Evolutionary conservation across 2,888 invertebrate species (phyloP).

Genomic region (Cristatella mucedo): DNA sequence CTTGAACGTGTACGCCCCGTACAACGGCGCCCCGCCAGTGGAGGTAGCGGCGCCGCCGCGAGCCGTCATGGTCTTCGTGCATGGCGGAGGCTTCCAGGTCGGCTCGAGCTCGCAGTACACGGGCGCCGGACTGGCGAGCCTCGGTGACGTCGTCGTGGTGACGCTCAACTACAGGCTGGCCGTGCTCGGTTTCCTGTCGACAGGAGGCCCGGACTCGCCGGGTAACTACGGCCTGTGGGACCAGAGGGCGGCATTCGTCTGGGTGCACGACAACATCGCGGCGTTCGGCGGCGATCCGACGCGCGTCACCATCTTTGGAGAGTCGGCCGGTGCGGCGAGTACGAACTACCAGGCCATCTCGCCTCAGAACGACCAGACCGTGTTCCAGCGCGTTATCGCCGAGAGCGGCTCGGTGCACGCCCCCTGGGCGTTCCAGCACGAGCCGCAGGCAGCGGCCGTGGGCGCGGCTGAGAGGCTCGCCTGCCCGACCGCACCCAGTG

Average conservation of each 20-base stretch:
- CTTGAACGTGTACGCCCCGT: slow-evolving; percentile 12
- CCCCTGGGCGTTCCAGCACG: not conserved
- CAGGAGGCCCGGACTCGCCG: slow-evolving; percentile 14
- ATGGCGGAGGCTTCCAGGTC: slow-evolving; percentile 10
- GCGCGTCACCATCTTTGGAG: slow-evolving; percentile 18
- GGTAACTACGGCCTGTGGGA: slow-evolving; percentile 23
- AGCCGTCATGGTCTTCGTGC: slow-evolving; percentile 13
- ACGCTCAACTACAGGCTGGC: slow-evolving; percentile 19
- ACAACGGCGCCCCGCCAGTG: not conserved
- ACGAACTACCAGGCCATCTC: slow-evolving; percentile 16
- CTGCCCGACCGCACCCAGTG: not conserved
- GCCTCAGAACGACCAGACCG: slow-evolving; percentile 13
- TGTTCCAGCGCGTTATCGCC: slow-evolving; percentile 12
- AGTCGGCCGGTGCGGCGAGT: slow-evolving; percentile 19
- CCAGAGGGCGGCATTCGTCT: slow-evolving; percentile 18
- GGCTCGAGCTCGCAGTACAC: slow-evolving; percentile 5
- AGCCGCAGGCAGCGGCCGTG: not conserved
- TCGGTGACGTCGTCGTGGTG: slow-evolving; percentile 16
- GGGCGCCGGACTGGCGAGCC: slow-evolving; percentile 12
- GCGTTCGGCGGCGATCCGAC: slow-evolving; percentile 17
- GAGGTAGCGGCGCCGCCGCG: not conserved
- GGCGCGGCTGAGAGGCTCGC: not conserved
- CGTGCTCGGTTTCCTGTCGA: slow-evolving; percentile 19
- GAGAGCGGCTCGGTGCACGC: slow-evolving; percentile 11
- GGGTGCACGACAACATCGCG: slow-evolving; percentile 18